Base-by-base conservation (phyloP, 2,113 vertebrate genomes). In the Gallinago jamesoni region DNA sequence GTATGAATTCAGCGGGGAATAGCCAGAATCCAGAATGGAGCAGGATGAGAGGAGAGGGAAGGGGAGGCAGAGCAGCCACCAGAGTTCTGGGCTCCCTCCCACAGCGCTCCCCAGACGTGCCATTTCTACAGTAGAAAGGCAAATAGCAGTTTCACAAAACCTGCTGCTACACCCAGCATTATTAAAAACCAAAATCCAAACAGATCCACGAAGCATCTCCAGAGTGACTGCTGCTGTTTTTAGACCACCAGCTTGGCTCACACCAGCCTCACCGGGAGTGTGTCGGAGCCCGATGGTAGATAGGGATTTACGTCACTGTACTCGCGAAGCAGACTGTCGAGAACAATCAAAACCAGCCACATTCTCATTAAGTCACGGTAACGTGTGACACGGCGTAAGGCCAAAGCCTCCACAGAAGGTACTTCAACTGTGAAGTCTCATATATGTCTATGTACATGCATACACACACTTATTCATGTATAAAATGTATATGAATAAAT, bases 181-280 rank as follows among this genome's bases (percentile, higher is more conserved):
- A 95, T 95, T 94, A 89, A 94, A 94, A 95, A 43, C 43, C 43
- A 60, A 87, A 97, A 91, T 25, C 77, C 96, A 91, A 87, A 79
- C 62, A 16, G 87, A 91, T 48, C 74, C 87, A 60, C 1, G 0
- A 25, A 87, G 81, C 69, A 87, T 66, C 93, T 94, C 93, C 66
- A 72, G 87, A 89, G 93, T 17, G 60, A 22, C 53, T 69, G 81
- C 74, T 93, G 84, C 91, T 79, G 87, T 87, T 89, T 95, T 97
- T 17, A 89, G 81, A 48, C 84, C 87, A 64, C 53, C 84, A 62
- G 85, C 62, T 48, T 12, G 2, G 57, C 85, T 88, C 78, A 50
- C 5, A 56, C 7, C 88, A 72, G 80, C 64, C 62, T 27, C 45
- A 74, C 73, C 89, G 87, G 76, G 68, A 89, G 80, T 24, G 0